Percentiles rank a stretch among this genome's conserved stretches.
Conservation (phyloP, 1,140 invertebrate species). For the Euwallacea similis region DNA sequence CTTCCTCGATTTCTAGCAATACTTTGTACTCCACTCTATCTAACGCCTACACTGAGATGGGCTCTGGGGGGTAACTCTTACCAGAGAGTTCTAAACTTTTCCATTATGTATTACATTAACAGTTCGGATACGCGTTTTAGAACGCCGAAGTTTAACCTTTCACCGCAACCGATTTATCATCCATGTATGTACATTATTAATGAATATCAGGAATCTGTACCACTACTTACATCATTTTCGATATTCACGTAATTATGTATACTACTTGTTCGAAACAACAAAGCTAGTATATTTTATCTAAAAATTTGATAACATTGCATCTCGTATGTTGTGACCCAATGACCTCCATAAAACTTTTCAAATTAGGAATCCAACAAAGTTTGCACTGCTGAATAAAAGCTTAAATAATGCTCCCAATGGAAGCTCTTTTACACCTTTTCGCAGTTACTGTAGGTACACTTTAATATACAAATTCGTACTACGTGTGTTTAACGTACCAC, state of each 20-base stretch:
- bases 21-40: conserved; percentile 31
- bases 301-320: no score
- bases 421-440: conserved; percentile 10
- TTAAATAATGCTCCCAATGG: conserved; percentile 19
- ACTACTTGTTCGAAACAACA: no score
- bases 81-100: conserved; percentile 8
- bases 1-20: conserved; percentile 45
- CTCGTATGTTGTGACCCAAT: conserved; percentile 27
- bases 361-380: conserved; percentile 21
- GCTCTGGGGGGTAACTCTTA: conserved; percentile 1
- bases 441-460: not conserved
- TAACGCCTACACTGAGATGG: conserved; percentile 20
- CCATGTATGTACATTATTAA: conserved; percentile 4
- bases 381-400: conserved; percentile 17
- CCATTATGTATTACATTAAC: conserved; percentile 14
- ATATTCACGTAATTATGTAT: no score
- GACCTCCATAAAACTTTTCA: conserved; percentile 39
- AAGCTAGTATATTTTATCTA: no score
- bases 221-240: not conserved
- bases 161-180: not conserved
- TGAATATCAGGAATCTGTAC: not conserved
- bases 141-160: conserved; percentile 10
- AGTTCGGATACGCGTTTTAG: not conserved
- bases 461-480: not conserved
- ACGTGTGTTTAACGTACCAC: no score